Evolutionary conservation across 2,888 invertebrate species (phyloP).

Genomic region (Drosophila greeni): DNA sequence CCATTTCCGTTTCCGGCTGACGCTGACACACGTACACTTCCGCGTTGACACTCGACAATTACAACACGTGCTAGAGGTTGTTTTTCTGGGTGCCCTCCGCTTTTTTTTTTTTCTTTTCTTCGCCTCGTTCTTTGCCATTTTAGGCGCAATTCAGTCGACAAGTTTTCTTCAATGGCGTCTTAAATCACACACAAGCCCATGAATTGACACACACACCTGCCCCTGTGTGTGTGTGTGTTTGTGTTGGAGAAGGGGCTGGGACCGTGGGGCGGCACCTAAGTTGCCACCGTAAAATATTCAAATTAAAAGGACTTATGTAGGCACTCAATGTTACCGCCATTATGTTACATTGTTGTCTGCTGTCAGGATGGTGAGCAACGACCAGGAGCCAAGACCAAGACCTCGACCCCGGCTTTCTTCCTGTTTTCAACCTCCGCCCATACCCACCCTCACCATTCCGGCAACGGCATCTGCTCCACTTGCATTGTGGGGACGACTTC

Average conservation of each 20-base stretch:
- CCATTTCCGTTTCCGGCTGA: constrained; percentile 62
- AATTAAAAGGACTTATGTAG: constrained; percentile 76
- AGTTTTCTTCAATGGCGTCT: constrained; percentile 42
- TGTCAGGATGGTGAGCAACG: constrained; percentile 35
- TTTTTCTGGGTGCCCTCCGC: constrained; percentile 9
- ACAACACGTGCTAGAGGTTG: constrained; percentile 65
- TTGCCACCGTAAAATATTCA: constrained; percentile 71
- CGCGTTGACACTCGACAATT: constrained; percentile 62
- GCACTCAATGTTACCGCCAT: constrained; percentile 72
- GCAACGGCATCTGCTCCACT: constrained; percentile 31
- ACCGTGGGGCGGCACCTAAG: constrained; percentile 25
- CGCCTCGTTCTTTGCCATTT: constrained; percentile 35
- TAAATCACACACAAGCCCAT: constrained; percentile 39
- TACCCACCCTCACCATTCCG: background rate
- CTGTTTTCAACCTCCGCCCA: constrained; percentile 14
- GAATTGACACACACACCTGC: constrained; percentile 19
- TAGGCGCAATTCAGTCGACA: constrained; percentile 41
- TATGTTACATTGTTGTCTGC: constrained; percentile 67
- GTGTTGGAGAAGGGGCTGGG: background rate
- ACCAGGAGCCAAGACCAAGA: constrained; percentile 36
- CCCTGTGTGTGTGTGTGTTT: background rate
- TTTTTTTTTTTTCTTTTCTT: constrained; percentile 4
- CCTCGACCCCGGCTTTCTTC: constrained; percentile 42
- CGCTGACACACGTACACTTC: constrained; percentile 41
- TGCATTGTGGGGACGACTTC: constrained; percentile 51